Base-by-base conservation (phyloP, 2,797 vertebrate genomes). In the Hippopotamyrus pictus region DNA sequence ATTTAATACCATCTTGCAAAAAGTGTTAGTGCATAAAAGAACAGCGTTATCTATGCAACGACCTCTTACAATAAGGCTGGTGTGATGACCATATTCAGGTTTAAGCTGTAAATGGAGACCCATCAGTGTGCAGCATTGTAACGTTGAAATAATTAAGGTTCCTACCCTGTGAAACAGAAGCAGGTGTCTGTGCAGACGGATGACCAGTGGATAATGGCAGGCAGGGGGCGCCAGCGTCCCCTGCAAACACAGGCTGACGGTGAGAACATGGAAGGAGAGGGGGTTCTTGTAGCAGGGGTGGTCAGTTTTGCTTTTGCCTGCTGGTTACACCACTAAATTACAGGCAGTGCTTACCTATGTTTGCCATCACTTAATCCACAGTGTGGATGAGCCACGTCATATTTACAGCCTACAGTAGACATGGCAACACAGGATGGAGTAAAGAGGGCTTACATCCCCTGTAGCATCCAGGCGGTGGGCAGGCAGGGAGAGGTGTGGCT, bases 111-210 rank as follows among this genome's bases (percentile, higher is more conserved):
- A 9, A n/a, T 12, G 3, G n/a, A 53, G 25, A 9, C 3, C 22
- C 4, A 54, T 29, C 9, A 76, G 22, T 50, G 46, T 88, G 62
- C 51, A 25, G 46, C 46, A 44, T 12, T 29, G 62, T 90, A 33
- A 86, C 1, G 2, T 29, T 53, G 17, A 83, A 14, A 12, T 51
- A 11, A 79, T 33, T 33, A 44, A 29, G 76, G 37, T 11, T 62
- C 94, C 29, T 94, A 97, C 96, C 95, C 96, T 94, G 92, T 96
- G 94, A 90, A 96, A 96, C 82, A 97, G 95, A 90, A 96, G 94
- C 91, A 96, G 93, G 93, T 96, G 96, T 19, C 95, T 95, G 91
- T 95, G 95, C 46, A 95, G 93, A 90, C 94, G 94, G 59, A 94
- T 95, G 94, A 96, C 96, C 91, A 97, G 94, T 0, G 96, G 96